Conservation (phyloP, 2,797 vertebrate genomes). For the Alauda arvensis region DNA sequence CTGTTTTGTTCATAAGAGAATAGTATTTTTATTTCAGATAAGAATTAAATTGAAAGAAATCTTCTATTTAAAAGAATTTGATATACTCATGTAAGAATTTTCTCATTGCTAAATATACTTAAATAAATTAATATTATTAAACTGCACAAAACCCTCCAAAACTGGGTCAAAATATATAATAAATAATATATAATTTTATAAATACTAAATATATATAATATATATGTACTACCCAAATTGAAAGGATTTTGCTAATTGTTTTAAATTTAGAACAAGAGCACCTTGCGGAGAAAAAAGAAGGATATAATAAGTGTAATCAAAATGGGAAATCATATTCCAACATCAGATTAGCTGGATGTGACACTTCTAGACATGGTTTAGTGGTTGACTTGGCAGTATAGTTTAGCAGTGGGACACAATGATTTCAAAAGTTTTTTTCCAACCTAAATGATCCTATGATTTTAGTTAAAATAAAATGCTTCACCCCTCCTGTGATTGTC, state of each 20-base stretch:
- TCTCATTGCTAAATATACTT: not conserved
- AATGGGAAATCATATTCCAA: not conserved
- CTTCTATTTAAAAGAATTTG: not conserved
- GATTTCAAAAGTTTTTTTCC: not conserved
- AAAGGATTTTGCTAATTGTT: not conserved
- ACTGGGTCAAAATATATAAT: not conserved
- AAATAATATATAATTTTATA: too few relatives aligned
- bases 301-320: not conserved
- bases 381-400: not conserved
- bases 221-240: not conserved
- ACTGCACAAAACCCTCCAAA: not conserved
- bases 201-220: too few relatives aligned
- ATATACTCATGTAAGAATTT: not conserved
- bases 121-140: not conserved
- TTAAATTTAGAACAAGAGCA: not conserved
- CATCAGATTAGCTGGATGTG: not conserved
- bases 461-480: not conserved
- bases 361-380: not conserved
- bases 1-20: not conserved
- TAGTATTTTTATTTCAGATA: not conserved
- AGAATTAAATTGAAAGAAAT: not conserved
- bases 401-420: not conserved
- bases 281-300: not conserved
- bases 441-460: not conserved
- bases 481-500: not conserved